Evolutionary conservation across 1,140 invertebrate genomes (phyloP).

Genomic region (Drosophila leontia): DNA sequence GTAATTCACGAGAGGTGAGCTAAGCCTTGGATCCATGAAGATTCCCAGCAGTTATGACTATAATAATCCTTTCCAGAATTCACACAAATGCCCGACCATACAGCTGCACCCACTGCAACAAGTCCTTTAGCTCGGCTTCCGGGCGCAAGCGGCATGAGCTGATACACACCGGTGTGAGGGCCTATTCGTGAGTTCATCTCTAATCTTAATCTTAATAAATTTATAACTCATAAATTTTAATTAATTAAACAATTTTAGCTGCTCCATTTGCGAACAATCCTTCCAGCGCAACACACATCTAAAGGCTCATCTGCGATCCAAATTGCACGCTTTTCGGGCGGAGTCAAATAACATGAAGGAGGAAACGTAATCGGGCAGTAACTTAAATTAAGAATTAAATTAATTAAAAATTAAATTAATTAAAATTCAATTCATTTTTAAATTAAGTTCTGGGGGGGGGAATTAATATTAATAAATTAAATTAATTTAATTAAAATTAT

Average conservation of each 20-base stretch:
- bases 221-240: no score
- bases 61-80: conserved; percentile 21
- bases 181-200: conserved; percentile 48
- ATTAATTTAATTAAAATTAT: no score
- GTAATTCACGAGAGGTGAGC: conserved; percentile 62
- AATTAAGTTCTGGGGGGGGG: no score
- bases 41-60: background rate
- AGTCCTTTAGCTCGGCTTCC: conserved; percentile 59
- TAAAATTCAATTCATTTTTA: no score
- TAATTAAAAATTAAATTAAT: background rate
- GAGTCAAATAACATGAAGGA: background rate
- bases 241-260: conserved; percentile 18
- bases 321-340: conserved; percentile 31
- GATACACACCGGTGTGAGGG: conserved; percentile 55
- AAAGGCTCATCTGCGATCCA: conserved; percentile 62
- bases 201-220: background rate
- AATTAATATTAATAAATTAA: no score
- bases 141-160: conserved; percentile 62
- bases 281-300: conserved; percentile 69
- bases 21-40: no score
- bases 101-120: conserved; percentile 46
- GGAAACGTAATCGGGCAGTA: background rate
- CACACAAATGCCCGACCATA: conserved; percentile 66
- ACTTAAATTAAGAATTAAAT: background rate
- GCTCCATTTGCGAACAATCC: conserved; percentile 52